Percentiles rank a stretch among this genome's conserved stretches.
phyloP scores from a whole-genome alignment of 2,888 invertebrate species.

The Nipponacmea schrenckii region DNA sequence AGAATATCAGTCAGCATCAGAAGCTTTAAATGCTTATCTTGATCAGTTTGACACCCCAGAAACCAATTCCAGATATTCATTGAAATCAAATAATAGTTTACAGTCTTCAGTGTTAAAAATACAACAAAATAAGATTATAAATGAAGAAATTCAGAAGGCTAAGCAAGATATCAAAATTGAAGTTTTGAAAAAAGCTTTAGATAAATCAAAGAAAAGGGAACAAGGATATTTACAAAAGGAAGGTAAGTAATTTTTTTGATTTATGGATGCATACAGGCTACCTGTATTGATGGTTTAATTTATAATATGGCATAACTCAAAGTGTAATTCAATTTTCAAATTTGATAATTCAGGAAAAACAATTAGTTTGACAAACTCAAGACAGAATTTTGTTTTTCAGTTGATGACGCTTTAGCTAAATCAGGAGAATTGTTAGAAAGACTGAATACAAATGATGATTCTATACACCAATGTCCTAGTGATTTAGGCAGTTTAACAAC shows the following conservation, averaged over 20 bases:
- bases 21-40: constrained; percentile 54
- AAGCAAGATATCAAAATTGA: constrained; percentile 1
- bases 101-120: neutral
- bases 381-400: constrained; percentile 32
- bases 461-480: constrained; percentile 36
- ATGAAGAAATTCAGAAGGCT: neutral
- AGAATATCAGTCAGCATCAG: constrained; percentile 50
- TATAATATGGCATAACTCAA: too few species aligned
- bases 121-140: neutral
- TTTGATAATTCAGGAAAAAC: too few species aligned
- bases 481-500: constrained; percentile 47
- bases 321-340: too few species aligned
- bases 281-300: too few species aligned
- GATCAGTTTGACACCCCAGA: constrained; percentile 42
- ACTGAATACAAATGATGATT: constrained; percentile 34
- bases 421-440: constrained; percentile 41
- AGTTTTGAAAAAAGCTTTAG: neutral
- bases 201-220: neutral
- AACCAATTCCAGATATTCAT: neutral
- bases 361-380: too few species aligned
- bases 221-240: neutral
- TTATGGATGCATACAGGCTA: neutral
- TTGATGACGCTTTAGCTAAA: constrained; percentile 46
- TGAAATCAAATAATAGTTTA: neutral
- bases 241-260: neutral